Conservation (phyloP, 2,888 invertebrate species). For the Ophion obscuratus region DNA sequence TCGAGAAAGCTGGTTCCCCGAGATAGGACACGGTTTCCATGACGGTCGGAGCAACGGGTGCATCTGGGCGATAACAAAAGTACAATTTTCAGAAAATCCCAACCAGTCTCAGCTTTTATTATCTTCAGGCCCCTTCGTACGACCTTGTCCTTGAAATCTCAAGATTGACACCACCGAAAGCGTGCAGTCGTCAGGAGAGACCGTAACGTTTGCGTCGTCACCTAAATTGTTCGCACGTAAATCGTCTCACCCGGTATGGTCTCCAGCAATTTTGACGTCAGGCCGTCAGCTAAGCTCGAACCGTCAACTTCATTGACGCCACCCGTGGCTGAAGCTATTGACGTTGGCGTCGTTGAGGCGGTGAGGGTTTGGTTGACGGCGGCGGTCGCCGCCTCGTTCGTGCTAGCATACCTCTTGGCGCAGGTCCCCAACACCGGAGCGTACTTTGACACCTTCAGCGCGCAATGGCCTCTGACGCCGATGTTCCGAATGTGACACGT, state of each 20-base stretch:
- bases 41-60: conserved; percentile 75
- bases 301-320: conserved; percentile 47
- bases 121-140: background rate
- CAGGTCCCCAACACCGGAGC: conserved; percentile 65
- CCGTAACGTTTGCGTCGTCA: too few species aligned
- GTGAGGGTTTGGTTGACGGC: background rate
- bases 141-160: background rate
- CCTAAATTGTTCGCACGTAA: background rate
- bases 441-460: conserved; percentile 55
- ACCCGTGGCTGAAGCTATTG: background rate
- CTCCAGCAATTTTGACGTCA: conserved; percentile 53
- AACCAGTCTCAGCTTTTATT: background rate
- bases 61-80: conserved; percentile 66
- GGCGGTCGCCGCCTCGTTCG: conserved; percentile 42
- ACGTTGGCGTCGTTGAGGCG: background rate
- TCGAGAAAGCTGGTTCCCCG: conserved; percentile 92
- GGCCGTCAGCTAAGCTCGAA: background rate
- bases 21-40: conserved; percentile 68
- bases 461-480: conserved; percentile 29
- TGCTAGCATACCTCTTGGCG: conserved; percentile 73
- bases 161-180: background rate
- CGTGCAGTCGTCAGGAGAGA: background rate
- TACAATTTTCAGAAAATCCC: background rate
- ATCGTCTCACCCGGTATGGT: conserved; percentile 76
- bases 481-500: conserved; percentile 50